phyloP scores from a whole-genome alignment of 2,888 invertebrate genomes.

The Priocnemis perturbator region DNA sequence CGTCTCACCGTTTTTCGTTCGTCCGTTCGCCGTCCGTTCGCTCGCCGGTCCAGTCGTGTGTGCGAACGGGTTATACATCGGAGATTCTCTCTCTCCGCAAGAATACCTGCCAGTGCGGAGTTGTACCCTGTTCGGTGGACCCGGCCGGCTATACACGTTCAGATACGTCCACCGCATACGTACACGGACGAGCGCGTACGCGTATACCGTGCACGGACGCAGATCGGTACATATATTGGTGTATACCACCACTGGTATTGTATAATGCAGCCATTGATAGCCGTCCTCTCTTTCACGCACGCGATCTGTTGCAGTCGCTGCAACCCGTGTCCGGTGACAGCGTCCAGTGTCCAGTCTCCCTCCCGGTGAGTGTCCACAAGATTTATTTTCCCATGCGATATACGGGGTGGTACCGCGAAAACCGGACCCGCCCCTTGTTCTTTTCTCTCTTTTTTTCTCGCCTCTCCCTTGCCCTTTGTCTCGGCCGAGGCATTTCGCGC shows the following conservation, averaged over 20 bases:
- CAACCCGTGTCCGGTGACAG: conserved; percentile 74
- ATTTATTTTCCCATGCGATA: conserved; percentile 74
- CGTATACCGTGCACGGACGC: not conserved
- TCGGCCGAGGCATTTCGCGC: not conserved
- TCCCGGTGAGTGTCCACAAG: conserved; percentile 71
- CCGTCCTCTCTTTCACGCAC: conserved; percentile 72
- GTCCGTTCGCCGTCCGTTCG: conserved; percentile 15
- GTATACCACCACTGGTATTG: conserved; percentile 59
- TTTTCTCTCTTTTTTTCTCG: conserved; percentile 29
- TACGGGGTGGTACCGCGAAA: conserved; percentile 64
- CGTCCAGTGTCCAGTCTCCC: conserved; percentile 71
- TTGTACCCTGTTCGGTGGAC: too few species aligned
- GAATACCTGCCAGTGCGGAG: conserved; percentile 42
- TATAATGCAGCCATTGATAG: conserved; percentile 74
- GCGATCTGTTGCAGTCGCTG: conserved; percentile 73
- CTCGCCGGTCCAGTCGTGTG: conserved; percentile 11
- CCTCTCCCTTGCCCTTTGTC: conserved; percentile 13
- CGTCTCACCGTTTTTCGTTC: conserved; percentile 12
- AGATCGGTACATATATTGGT: conserved; percentile 33
- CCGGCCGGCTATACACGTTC: conserved; percentile 3
- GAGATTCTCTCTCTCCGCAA: conserved; percentile 39
- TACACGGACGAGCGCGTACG: conserved; percentile 8
- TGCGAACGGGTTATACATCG: conserved; percentile 38
- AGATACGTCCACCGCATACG: conserved; percentile 12
- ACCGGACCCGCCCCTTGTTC: conserved; percentile 28